Conservation (phyloP, 2,888 invertebrate genomes). For the Allophyes oxyacanthae region DNA sequence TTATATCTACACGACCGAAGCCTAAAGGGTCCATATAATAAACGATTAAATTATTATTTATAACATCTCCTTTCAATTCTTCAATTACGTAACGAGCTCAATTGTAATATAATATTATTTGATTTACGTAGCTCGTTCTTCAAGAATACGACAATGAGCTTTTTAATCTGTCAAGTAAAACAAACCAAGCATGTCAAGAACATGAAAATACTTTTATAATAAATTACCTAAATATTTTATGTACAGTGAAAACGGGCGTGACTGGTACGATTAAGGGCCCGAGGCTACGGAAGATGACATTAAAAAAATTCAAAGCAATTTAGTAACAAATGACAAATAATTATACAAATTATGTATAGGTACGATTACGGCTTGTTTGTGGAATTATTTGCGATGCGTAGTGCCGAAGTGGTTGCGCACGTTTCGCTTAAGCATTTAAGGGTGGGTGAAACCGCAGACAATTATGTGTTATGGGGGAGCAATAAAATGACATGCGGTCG, state of each 20-base stretch:
- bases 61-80: background rate
- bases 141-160: background rate
- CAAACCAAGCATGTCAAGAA: background rate
- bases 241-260: slow-evolving; percentile 30
- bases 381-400: slow-evolving; percentile 70
- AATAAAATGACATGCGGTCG: slow-evolving; percentile 72
- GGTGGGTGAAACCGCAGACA: slow-evolving; percentile 75
- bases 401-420: slow-evolving; percentile 63
- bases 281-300: slow-evolving; percentile 71
- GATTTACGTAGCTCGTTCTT: slow-evolving; percentile 6
- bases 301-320: slow-evolving; percentile 68
- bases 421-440: slow-evolving; percentile 76
- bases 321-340: slow-evolving; percentile 70
- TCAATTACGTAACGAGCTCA: slow-evolving; percentile 7
- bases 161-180: slow-evolving; percentile 1
- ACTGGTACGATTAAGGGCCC: slow-evolving; percentile 53
- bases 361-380: slow-evolving; percentile 69
- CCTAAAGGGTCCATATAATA: slow-evolving; percentile 29
- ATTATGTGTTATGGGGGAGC: slow-evolving; percentile 72
- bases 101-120: background rate
- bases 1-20: slow-evolving; percentile 39
- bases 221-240: slow-evolving; percentile 18
- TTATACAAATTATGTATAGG: slow-evolving; percentile 69
- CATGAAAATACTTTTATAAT: background rate
- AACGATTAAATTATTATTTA: slow-evolving; percentile 40